These are phyloP conservation scores for Euplagia quadripunctaria DNA, from an alignment of 2,888 invertebrate genomes.

Conservation along the genomic window DNA sequence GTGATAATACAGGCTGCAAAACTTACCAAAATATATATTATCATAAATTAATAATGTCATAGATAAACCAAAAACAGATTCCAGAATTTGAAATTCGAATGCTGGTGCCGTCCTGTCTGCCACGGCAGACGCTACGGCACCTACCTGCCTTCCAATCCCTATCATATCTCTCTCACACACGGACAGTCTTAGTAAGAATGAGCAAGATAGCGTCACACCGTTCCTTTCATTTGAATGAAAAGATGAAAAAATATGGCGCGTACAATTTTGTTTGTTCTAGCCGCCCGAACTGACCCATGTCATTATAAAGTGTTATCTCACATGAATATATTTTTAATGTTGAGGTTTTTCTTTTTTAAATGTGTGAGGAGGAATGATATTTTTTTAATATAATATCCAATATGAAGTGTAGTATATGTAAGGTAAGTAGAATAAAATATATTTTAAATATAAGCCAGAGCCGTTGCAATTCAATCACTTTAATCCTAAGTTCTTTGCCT, in stretches of 20 bases:
- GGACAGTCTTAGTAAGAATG: constrained; percentile 5
- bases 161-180: constrained; percentile 58
- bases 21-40: too few species aligned
- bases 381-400: constrained; percentile 77
- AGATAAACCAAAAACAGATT: constrained; percentile 55
- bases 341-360: constrained; percentile 68
- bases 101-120: constrained; percentile 83
- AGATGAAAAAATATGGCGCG: constrained; percentile 62
- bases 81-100: constrained; percentile 59
- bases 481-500: too few species aligned
- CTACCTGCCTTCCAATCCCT: constrained; percentile 78
- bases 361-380: constrained; percentile 84
- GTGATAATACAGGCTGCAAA: too few species aligned
- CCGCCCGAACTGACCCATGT: constrained; percentile 84
- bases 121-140: constrained; percentile 80
- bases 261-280: constrained; percentile 83
- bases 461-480: too few species aligned
- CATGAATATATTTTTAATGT: constrained; percentile 84
- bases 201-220: constrained; percentile 44
- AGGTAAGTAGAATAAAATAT: constrained; percentile 30
- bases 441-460: background rate
- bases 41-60: constrained; percentile 51
- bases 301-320: constrained; percentile 86
- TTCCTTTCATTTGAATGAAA: constrained; percentile 62
- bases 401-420: constrained; percentile 69